Evolutionary conservation across 1,140 invertebrate genomes (phyloP).

Genomic region (Psilanteris sp.): DNA sequence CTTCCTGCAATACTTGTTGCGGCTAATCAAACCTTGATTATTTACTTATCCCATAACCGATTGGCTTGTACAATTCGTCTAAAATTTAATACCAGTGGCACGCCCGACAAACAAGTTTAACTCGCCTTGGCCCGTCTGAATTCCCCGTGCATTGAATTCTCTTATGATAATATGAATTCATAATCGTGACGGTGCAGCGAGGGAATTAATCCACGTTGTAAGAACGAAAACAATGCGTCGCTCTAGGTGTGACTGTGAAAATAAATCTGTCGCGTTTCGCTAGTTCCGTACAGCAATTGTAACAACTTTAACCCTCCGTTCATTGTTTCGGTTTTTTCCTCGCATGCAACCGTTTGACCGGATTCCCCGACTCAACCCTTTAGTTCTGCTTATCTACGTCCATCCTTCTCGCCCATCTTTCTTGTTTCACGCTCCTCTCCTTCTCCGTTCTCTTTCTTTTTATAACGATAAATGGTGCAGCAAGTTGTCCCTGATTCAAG

Average conservation of each 20-base stretch:
- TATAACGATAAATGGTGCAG: constrained; percentile 36
- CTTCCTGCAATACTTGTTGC: too few relatives aligned
- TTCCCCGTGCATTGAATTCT: constrained; percentile 22
- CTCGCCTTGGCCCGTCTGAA: constrained; percentile 6
- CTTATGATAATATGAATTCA: constrained; percentile 41
- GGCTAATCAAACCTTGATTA: too few relatives aligned
- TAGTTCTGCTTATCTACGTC: constrained; percentile 33
- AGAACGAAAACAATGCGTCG: constrained; percentile 65
- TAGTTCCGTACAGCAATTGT: constrained; percentile 66
- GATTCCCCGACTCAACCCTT: constrained; percentile 66
- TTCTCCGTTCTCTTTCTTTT: constrained; percentile 24
- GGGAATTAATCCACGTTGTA: constrained; percentile 59
- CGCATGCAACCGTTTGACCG: constrained; percentile 69
- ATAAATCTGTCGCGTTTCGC: constrained; percentile 65
- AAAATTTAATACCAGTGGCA: constrained; percentile 1
- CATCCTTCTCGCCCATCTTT: constrained; percentile 19
- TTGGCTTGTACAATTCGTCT: too few relatives aligned
- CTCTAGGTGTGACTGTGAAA: constrained; percentile 67
- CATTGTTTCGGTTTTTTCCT: constrained; percentile 68
- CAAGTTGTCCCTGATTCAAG: constrained; percentile 48
- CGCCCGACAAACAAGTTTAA: constrained; percentile 18
- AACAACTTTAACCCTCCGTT: constrained; percentile 68
- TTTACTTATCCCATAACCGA: too few relatives aligned
- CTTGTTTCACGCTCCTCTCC: not conserved
- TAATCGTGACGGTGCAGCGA: constrained; percentile 7